Base-by-base conservation (phyloP, 2,888 invertebrate genomes). In the Exephanes ischioxanthus region DNA sequence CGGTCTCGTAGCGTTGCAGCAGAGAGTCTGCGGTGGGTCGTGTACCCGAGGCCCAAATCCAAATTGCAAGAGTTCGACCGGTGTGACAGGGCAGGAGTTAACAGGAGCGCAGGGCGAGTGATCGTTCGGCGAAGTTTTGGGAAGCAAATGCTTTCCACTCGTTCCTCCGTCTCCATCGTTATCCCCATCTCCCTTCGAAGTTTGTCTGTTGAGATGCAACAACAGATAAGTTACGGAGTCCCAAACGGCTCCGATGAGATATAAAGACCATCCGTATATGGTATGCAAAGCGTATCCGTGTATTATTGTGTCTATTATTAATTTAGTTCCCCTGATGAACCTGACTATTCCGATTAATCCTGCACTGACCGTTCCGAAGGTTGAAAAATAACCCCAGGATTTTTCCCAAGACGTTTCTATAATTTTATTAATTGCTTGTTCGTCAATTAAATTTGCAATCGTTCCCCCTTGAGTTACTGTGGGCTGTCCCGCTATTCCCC, bases 261-360 rank as follows among this genome's bases (percentile, higher is more conserved):
- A 67, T 6, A 80, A 11, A 0, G 72, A 77, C 80, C 83, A 86
- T 48, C 86, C 81, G 26, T 81, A 84, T 7, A 76, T 30, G 5
- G 66, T 67, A 11, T 86, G 82, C 5, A 86, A 6, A 0, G 76
- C 71, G 30, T 86, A 84, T 0, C 82, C 81, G n/a, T 81, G 81
- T 1, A 81, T 76, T 19, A 76, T 22, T 3, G 80, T 80, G 26
- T 80, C 80, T 0, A 66, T 61, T 5, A 73, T 45, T 7, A 84
- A 48, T 51, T 84, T 83, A 11, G 80, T 75, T 11, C 70, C 2
- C 11, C 76, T 61, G 0, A 80, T 22, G 0, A 83, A 11, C 30
- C 80, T 67, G 3, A 86, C 2, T 14, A 83, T 63, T 33, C 55
- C 73, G 9, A 83, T 11, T 14, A 86, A 11, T n/a, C 83, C 73